phyloP scores from a whole-genome alignment of 64 coral and sea anemone genomes.

The Cladopsammia gracilis region DNA sequence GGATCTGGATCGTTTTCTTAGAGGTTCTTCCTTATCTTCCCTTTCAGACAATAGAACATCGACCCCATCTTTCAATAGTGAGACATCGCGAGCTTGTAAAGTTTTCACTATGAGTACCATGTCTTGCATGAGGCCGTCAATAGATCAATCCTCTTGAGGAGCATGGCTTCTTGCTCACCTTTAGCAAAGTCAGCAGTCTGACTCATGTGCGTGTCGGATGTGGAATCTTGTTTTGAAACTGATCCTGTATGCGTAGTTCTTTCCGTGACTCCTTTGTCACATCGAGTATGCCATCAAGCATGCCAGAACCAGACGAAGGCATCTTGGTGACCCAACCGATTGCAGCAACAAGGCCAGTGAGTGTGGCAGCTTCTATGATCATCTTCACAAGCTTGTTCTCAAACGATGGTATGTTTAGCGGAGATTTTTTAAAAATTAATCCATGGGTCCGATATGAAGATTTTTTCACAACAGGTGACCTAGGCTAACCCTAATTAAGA shows the following conservation, averaged over 20 bases:
- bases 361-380: too few species aligned
- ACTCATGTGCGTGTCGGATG: neutral
- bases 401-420: too few species aligned
- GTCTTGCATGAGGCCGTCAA: neutral
- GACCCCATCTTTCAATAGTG: neutral
- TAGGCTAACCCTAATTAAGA: too few species aligned
- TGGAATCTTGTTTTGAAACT: neutral
- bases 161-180: neutral
- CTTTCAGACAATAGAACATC: neutral
- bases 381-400: too few species aligned
- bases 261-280: neutral
- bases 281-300: neutral
- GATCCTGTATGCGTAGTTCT: neutral
- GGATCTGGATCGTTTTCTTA: neutral
- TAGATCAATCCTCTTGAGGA: neutral
- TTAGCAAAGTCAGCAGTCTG: neutral
- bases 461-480: too few species aligned
- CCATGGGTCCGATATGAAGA: too few species aligned
- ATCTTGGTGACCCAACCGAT: too few species aligned
- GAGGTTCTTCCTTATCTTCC: neutral
- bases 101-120: conserved; percentile 1
- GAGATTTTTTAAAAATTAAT: too few species aligned
- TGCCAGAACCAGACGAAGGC: neutral
- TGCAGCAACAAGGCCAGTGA: too few species aligned
- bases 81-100: neutral